Conservation (phyloP, 2,888 invertebrate species). For the Polymixis lichenea region DNA sequence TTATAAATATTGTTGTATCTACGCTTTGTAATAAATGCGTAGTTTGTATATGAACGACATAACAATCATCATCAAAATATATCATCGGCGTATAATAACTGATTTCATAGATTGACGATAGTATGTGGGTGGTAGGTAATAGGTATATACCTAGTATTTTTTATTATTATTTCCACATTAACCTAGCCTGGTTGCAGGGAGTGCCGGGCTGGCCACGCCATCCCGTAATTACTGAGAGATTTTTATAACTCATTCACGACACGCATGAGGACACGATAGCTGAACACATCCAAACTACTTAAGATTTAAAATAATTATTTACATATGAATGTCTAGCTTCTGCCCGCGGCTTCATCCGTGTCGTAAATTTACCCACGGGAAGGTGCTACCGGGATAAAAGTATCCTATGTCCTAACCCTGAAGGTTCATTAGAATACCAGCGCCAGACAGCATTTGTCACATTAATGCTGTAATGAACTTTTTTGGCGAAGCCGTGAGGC, state of each 20-base stretch:
- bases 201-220: constrained; percentile 47
- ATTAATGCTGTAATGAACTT: background rate
- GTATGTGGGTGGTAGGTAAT: background rate
- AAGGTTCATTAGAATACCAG: background rate
- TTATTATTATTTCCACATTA: constrained; percentile 6
- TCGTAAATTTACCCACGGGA: background rate
- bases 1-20: background rate
- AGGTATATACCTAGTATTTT: background rate
- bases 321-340: background rate
- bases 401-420: background rate
- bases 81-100: constrained; percentile 4
- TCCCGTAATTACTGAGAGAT: constrained; percentile 27
- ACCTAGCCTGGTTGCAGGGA: constrained; percentile 20
- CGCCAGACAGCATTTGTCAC: background rate
- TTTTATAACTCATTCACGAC: constrained; percentile 17
- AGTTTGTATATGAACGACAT: background rate
- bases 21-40: background rate
- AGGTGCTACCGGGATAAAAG: background rate
- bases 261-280: constrained; percentile 25
- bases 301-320: background rate
- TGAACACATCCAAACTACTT: constrained; percentile 1
- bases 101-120: background rate
- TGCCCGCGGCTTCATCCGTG: background rate
- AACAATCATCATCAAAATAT: constrained; percentile 13
- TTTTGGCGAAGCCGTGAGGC: background rate